A percentile compares a stretch with the other conserved stretches of the same genome.
Evolutionary conservation across 2,888 invertebrate species (phyloP).

Genomic region (Tholera decimalis): DNA sequence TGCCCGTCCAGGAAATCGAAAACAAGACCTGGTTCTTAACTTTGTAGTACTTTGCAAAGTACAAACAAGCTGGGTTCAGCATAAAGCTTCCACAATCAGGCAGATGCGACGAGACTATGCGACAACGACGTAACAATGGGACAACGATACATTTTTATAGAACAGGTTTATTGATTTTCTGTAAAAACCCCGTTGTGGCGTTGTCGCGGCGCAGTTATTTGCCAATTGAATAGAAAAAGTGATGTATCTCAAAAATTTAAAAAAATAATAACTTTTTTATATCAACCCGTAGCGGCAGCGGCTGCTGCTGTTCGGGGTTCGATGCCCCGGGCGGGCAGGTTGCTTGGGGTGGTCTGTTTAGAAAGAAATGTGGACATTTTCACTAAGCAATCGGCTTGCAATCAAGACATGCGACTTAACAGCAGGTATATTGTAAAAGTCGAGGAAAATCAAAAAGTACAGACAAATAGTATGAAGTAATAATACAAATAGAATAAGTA

Average conservation of each 20-base stretch:
- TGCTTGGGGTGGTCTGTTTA: slow-evolving; percentile 33
- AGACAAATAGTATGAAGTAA: not conserved
- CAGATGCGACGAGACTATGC: not conserved
- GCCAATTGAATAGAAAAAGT: not conserved
- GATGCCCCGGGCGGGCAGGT: slow-evolving; percentile 33
- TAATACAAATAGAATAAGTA: too few relatives aligned
- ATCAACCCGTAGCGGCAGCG: slow-evolving; percentile 33
- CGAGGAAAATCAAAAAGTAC: not conserved
- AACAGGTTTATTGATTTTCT: not conserved
- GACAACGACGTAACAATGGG: too few relatives aligned
- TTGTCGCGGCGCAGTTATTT: too few relatives aligned
- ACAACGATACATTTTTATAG: not conserved
- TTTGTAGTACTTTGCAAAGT: not conserved
- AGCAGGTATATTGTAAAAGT: too few relatives aligned
- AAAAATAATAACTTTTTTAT: slow-evolving; percentile 35
- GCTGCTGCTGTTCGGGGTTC: slow-evolving; percentile 21
- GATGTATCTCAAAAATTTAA: not conserved
- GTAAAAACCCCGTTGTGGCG: not conserved
- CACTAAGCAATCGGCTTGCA: not conserved
- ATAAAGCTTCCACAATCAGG: not conserved
- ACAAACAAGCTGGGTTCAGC: not conserved
- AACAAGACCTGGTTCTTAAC: not conserved
- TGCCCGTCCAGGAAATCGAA: not conserved
- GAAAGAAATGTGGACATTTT: slow-evolving; percentile 25
- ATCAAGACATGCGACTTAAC: not conserved